Base-by-base conservation (phyloP, 2,797 vertebrate genomes). In the Tenualosa thibaudeaui region DNA sequence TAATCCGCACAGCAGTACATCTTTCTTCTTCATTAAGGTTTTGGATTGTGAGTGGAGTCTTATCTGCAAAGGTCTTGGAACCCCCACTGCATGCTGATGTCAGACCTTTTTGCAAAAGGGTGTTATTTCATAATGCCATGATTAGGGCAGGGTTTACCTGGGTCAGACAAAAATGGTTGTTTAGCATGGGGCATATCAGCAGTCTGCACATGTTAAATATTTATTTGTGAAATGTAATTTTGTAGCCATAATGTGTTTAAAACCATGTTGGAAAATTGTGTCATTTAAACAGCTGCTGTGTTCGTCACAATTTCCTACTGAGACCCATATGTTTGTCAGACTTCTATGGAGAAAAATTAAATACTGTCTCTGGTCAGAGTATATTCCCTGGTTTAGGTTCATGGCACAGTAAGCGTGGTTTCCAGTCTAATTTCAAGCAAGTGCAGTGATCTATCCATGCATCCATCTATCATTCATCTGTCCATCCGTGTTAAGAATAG, bases 1-100 rank as follows among this genome's bases (percentile, higher is more conserved):
- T 89, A 88, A 89, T 88, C 88, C 87, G 54, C 87, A 60, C 87
- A 86, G 87, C n/a, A 78, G 71, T 78, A 37, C 31, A 85, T 83
- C 82, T 82, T 65, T 81, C 88, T 90, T 54, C 84, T 86, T 83
- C 31, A 62, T 56, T 85, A 84, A 84, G 71, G 83, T 31, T 86
- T 51, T 43, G 71, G 71, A 78, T 78, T 78, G 37, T 22, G 40
- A 78, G 71, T 78, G 71, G 26, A 17, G 37, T 78, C 71, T 78
- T 78, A 78, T 43, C 71, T 46, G 40, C 37, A 78, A 17, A 5
- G 71, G 37, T 46, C 71, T 46, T 37, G 71, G 37, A 56, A 17
- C 7, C 71, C 40, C 37, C 71, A 43, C 19, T 6, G 17, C 71
- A 40, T 78, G 71, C 71, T 78, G 71, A 78, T 43, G 71, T 78